Evolutionary conservation across 2,113 vertebrate species (phyloP), one percentile per base, ranked within the genome.

Genomic region (Oenanthe melanoleuca): DNA sequence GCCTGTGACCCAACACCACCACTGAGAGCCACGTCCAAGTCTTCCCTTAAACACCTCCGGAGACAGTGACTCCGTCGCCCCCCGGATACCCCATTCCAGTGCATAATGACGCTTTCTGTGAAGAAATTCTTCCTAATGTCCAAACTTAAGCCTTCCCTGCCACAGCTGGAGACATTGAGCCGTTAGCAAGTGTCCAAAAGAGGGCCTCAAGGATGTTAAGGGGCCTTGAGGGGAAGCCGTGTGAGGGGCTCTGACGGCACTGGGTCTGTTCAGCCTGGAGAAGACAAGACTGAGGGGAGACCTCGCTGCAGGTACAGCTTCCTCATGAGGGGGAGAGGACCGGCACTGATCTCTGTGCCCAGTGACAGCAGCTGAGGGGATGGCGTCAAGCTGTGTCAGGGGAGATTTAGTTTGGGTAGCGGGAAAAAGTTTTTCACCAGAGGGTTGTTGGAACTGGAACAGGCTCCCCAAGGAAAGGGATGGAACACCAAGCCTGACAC

Each of bases 181-280:
- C 14, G 5, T 34, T 8, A 14, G 29, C 1, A 0, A 42, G 18
- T 6, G 42, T 18, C 25, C 34, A 37, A 18, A 72, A 18, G 8
- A 45, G 33, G 33, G 34, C 28, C 28, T 23, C 14, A 23, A 23
- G 23, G 31, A 19, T 50, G 42, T 6, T 34, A 34, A 50, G 40
- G 11, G 42, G 18, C 12, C 21, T 3, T 1, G 34, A 55, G 49
- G 19, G 19, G 50, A 56, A 56, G 81, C 12, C 0, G 0, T 26
- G 11, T 11, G 55, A n/a, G 64, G 28, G n/a, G 28, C 1, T 16
- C 28, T 5, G 13, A 29, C 8, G 12, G 5, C 40, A 14, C 40
- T 42, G 3, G 29, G 20, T 11, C 13, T 40, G n/a, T 14, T 40
- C 56, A 18, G 34, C 29, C 20, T 8, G 25, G 29, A 78, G 18